Evolutionary conservation across 2,113 vertebrate species (phyloP).

Genomic region (Protobothrops flavoviridis): DNA sequence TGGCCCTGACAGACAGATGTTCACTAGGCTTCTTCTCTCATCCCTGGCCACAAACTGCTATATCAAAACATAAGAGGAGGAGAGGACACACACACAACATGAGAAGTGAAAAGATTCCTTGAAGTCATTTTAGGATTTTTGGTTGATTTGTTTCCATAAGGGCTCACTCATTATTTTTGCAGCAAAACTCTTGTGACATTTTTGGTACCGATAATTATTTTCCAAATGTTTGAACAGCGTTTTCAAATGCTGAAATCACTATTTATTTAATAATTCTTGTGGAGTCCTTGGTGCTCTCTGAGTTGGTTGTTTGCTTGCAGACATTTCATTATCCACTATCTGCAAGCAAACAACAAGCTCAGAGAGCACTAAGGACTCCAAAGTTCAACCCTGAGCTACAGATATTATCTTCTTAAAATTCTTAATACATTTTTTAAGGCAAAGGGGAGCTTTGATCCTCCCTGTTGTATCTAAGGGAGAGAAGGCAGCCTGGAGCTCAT

Average conservation of each 20-base stretch:
- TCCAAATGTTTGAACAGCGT: not conserved
- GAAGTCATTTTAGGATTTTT: conserved; percentile 21
- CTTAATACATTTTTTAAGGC: not conserved
- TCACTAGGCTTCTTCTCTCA: conserved; percentile 28
- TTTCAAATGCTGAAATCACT: not conserved
- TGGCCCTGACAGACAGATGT: conserved; percentile 16
- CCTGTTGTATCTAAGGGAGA: not conserved
- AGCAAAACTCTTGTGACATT: not conserved
- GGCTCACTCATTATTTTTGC: conserved; percentile 2
- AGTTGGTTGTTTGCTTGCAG: not conserved
- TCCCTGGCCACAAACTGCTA: conserved; percentile 25
- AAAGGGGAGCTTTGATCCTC: not conserved
- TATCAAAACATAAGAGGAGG: not conserved
- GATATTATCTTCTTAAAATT: not conserved
- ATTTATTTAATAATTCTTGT: not conserved
- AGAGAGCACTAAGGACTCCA: not conserved
- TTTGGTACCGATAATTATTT: conserved; percentile 10
- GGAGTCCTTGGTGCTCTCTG: not conserved
- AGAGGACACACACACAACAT: not conserved
- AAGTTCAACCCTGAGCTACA: not conserved
- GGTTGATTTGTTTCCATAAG: conserved; percentile 11
- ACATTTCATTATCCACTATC: not conserved
- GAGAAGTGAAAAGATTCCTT: not conserved
- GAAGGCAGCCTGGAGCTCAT: not conserved
- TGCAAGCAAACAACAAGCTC: not conserved